Conservation (phyloP, 1,140 invertebrate genomes). For the Phocides pigmalion region DNA sequence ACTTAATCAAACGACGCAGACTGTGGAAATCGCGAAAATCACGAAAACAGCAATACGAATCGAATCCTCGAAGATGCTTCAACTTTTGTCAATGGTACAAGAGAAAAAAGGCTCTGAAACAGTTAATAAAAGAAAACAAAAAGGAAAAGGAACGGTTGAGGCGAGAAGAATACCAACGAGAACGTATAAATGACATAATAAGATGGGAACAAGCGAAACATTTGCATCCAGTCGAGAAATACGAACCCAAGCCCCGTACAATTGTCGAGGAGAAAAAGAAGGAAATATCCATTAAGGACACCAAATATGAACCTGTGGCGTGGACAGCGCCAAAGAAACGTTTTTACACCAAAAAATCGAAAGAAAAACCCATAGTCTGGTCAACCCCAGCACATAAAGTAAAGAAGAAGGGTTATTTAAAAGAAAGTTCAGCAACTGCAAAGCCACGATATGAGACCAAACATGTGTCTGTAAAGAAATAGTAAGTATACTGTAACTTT, state of each 20-base stretch:
- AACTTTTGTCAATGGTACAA: slow-evolving; percentile 46
- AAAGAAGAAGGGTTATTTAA: slow-evolving; percentile 14
- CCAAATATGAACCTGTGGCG: background rate
- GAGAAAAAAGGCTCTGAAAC: slow-evolving; percentile 40
- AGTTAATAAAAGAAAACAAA: slow-evolving; percentile 35
- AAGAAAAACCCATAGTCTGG: slow-evolving; percentile 2
- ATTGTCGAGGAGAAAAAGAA: slow-evolving; percentile 6
- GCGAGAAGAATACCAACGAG: slow-evolving; percentile 37
- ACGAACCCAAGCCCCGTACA: background rate
- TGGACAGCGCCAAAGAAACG: slow-evolving; percentile 1
- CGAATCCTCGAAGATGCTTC: slow-evolving; percentile 10
- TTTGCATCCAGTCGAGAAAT: background rate
- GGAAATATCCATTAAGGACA: background rate
- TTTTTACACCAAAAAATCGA: background rate
- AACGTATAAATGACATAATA: slow-evolving; percentile 38
- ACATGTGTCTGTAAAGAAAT: slow-evolving; percentile 38
- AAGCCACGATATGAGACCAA: slow-evolving; percentile 37
- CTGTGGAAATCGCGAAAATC: slow-evolving; percentile 16
- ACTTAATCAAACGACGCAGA: slow-evolving; percentile 18
- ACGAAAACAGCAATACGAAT: slow-evolving; percentile 29
- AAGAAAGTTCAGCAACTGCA: slow-evolving; percentile 32
- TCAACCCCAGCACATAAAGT: background rate
- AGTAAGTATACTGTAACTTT: slow-evolving; percentile 31
- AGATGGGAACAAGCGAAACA: slow-evolving; percentile 28
- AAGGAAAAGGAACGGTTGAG: slow-evolving; percentile 12